Evolutionary conservation across 1,140 invertebrate species (phyloP).

Genomic region (Lamellibrachia luymesi): DNA sequence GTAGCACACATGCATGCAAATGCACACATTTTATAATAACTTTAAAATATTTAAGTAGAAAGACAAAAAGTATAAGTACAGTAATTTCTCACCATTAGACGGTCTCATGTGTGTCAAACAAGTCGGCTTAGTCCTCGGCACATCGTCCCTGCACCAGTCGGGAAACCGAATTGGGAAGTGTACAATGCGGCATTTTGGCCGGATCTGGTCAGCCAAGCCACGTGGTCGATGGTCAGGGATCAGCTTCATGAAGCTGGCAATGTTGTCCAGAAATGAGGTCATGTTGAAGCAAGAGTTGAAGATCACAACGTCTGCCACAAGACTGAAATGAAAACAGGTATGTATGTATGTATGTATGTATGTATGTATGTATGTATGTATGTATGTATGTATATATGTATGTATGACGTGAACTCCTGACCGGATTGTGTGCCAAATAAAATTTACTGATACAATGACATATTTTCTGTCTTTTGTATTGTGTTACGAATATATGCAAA

Average conservation of each 20-base stretch:
- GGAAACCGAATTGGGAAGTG: conserved; percentile 68
- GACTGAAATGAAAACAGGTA: conserved; percentile 57
- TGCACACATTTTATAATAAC: not conserved
- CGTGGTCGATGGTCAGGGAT: conserved; percentile 67
- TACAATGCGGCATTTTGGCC: conserved; percentile 66
- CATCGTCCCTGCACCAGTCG: not conserved
- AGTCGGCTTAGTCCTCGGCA: not conserved
- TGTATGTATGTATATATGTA: too few species aligned
- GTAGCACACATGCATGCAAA: not conserved
- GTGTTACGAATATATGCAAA: too few species aligned
- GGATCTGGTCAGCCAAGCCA: conserved; percentile 61
- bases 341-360: not conserved
- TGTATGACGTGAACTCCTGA: too few species aligned
- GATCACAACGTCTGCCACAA: conserved; percentile 70
- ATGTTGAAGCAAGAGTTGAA: conserved; percentile 75
- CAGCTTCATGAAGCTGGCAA: conserved; percentile 67
- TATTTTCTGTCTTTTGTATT: too few species aligned
- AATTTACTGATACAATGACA: too few species aligned
- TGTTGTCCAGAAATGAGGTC: conserved; percentile 67
- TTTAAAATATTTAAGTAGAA: not conserved
- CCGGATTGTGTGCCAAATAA: too few species aligned
- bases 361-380: not conserved
- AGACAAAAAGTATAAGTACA: not conserved
- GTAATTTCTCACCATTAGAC: not conserved
- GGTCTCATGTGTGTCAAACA: not conserved